Base-by-base conservation (phyloP, 1,140 invertebrate species). In the Drosophila santomea region DNA sequence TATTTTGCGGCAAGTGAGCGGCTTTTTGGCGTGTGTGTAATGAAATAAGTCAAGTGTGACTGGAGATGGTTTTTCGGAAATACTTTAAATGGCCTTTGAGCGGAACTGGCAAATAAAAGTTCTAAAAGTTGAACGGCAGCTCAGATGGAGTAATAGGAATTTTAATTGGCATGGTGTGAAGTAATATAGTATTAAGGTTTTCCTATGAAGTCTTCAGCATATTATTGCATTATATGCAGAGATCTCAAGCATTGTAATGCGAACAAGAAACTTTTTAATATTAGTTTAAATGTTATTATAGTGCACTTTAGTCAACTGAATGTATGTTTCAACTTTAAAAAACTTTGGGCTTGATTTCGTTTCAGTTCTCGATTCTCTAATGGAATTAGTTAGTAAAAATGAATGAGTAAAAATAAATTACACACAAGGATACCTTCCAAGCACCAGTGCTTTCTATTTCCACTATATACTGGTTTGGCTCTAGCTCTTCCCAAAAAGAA, bases 31-130 rank as follows among this genome's bases (percentile, higher is more conserved):
- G 1, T 20, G 14, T 55, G 54, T 54, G 66, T 80, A 83, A 84
- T 68, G 58, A 86, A 85, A 66, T 51, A 64, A 79, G 74, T 86
- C 69, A 86, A 88, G 64, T 72, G 71, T 73, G 59, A 78, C 74
- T 15, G 8, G 23, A 39, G 57, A 44, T 52, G 45, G n/a, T 48
- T 60, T 55, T 41, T 45, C 5, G 17, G 32, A 17, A 39, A 35
- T 47, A 61, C 47, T 72, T 44, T 25, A 7, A 35, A 58, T 35
- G 55, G 14, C 28, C 12, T 72, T 52, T 57, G 14, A n/a, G 36
- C 8, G 7, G 23, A 20, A 44, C 35, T 43, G 38, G 38, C 6
- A 6, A 38, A 41, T 43, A 44, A 52, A 52, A 54, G 48, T 45
- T 45, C 28, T 59, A 28, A 28, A 7, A 67, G 28, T 25, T 56